Base-by-base conservation (phyloP, 2,888 invertebrate species). In the Ditylenchus weischeri region DNA sequence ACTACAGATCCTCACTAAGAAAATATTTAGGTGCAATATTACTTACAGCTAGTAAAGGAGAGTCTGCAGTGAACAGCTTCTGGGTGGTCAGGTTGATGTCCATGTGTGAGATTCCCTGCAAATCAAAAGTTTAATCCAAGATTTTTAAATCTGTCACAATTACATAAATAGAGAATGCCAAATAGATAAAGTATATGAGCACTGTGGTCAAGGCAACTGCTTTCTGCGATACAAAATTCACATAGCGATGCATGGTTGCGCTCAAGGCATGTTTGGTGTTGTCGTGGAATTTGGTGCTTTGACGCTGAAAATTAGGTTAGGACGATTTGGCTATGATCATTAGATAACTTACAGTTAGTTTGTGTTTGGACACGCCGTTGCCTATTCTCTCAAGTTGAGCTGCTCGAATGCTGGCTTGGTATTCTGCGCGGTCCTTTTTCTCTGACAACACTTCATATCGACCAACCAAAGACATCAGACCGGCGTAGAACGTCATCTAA, bases 211-310 rank as follows among this genome's bases (percentile, higher is more conserved):
- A 68, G 47, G 78, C 80, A 36, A 81, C 78, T 8, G 73, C 29
- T 21, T 64, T 67, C 21, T 77, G 72, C 48, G 75, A 70, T 21
- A 75, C 75, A 54, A 75, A 68, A 57, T 66, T 73, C 8, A 75
- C 76, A 58, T 75, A 75, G 13, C 58, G 65, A 43, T 66, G 68
- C 71, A 78, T 78, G 62, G 75, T 72, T 29, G 73, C 72, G 59
- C 75, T 74, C 66, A 79, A 76, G 58, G 77, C 72, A 18, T 81
- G 78, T 62, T 81, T 78, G 15, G 81, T 79, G 50, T 71, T 70
- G 63, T 81, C 79, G 71, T 81, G 80, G 76, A 81, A 81, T 65
- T 81, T 81, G 29, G 78, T 77, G 10, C 76, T 76, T 62, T 81
- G 79, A 21, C 80, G 69, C 78, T 79, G 66, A 36, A 78, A 65